Conservation (phyloP, 2,888 invertebrate species). For the Hedya salicella region DNA sequence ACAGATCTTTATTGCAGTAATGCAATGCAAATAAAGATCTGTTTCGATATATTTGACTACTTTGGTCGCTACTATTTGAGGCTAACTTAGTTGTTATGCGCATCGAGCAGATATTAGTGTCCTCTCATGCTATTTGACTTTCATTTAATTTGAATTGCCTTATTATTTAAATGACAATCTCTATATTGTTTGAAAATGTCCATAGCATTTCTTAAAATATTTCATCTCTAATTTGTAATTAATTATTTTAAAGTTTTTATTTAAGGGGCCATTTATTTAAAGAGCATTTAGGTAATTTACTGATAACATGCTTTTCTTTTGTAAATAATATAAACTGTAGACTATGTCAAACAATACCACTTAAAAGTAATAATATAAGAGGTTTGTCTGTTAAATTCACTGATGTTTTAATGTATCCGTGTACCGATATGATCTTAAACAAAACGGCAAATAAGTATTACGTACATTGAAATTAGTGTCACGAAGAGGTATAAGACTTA, state of each 20-base stretch:
- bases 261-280: not conserved
- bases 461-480: slow-evolving; percentile 51
- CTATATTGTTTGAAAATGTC: not conserved
- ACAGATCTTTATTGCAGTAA: too few species aligned
- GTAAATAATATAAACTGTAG: slow-evolving; percentile 1
- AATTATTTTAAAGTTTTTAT: not conserved
- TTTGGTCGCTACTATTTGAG: too few species aligned
- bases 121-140: too few species aligned
- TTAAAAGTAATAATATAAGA: slow-evolving; percentile 8
- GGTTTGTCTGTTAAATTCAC: slow-evolving; percentile 9
- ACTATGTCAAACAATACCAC: slow-evolving; percentile 8
- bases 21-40: too few species aligned
- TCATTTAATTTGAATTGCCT: too few species aligned
- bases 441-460: slow-evolving; percentile 40
- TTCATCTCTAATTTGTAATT: not conserved
- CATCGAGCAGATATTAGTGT: too few species aligned
- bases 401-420: slow-evolving; percentile 23
- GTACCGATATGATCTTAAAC: slow-evolving; percentile 16
- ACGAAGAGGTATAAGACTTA: slow-evolving; percentile 82
- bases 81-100: too few species aligned
- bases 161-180: not conserved
- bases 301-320: not conserved
- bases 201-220: not conserved
- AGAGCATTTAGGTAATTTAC: not conserved
- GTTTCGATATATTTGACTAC: too few species aligned